Percentiles rank a stretch among this genome's conserved stretches.
phyloP scores from a whole-genome alignment of 2,888 invertebrate species.

The Drosophila phalerata region DNA sequence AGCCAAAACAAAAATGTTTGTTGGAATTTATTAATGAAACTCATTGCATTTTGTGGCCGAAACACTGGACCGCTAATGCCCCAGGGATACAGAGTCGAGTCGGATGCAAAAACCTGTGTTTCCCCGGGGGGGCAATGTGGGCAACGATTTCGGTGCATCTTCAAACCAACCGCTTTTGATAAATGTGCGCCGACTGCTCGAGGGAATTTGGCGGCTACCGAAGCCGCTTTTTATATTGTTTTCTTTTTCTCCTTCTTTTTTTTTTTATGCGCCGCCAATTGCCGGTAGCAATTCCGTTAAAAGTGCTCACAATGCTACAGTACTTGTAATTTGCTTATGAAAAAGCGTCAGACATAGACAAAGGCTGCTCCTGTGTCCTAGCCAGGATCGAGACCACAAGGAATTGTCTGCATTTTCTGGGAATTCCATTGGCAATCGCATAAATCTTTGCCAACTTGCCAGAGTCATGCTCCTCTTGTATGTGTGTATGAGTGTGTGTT shows the following conservation, averaged over 20 bases:
- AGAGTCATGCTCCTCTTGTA: conserved; percentile 58
- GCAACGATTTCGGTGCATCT: conserved; percentile 54
- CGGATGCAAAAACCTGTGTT: conserved; percentile 38
- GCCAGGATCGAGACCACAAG: conserved; percentile 58
- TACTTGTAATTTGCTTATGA: conserved; percentile 66
- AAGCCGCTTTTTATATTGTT: conserved; percentile 36
- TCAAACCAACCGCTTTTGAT: conserved; percentile 73
- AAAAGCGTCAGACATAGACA: conserved; percentile 35
- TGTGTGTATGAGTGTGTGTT: background rate
- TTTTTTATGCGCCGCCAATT: conserved; percentile 35
- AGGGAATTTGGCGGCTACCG: conserved; percentile 69
- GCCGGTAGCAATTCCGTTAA: conserved; percentile 79
- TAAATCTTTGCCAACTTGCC: conserved; percentile 77
- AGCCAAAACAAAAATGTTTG: conserved; percentile 45
- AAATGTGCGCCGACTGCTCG: conserved; percentile 63
- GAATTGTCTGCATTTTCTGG: conserved; percentile 73
- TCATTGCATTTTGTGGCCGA: conserved; percentile 60
- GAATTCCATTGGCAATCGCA: conserved; percentile 69
- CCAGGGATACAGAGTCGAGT: conserved; percentile 45
- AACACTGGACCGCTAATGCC: conserved; percentile 43
- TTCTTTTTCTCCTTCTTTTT: conserved; percentile 10
- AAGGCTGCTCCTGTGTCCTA: conserved; percentile 18
- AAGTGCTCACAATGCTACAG: conserved; percentile 41
- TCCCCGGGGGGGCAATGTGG: conserved; percentile 2
- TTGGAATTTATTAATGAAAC: conserved; percentile 80